Evolutionary conservation across 1,140 invertebrate genomes (phyloP).

Genomic region (Varroa destructor): DNA sequence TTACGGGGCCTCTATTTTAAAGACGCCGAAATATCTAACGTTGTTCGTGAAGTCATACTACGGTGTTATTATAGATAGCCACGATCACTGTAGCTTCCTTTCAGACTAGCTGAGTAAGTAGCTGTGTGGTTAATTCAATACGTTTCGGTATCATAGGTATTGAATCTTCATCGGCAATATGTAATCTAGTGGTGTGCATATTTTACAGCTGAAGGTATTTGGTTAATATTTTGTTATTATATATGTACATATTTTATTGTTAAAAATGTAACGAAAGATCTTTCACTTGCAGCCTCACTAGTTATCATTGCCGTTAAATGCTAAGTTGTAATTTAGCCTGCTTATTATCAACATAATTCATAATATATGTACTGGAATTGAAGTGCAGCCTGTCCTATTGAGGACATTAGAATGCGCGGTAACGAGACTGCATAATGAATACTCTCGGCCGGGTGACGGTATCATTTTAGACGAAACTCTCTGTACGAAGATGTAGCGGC

Average conservation of each 20-base stretch:
- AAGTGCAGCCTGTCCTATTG: too few species aligned
- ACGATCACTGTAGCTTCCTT: constrained; percentile 97
- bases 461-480: constrained; percentile 64
- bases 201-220: too few species aligned
- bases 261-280: too few species aligned
- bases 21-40: constrained; percentile 3
- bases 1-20: background rate
- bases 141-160: background rate
- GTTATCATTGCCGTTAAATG: too few species aligned
- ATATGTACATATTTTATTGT: too few species aligned
- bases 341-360: too few species aligned
- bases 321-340: too few species aligned
- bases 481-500: constrained; percentile 94
- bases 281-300: too few species aligned
- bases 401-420: constrained; percentile 56
- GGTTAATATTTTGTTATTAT: too few species aligned
- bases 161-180: background rate
- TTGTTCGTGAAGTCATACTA: background rate
- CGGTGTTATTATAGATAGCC: constrained; percentile 82
- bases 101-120: constrained; percentile 64
- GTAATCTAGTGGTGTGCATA: background rate
- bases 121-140: background rate
- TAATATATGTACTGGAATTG: too few species aligned
- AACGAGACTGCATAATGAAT: constrained; percentile 93
- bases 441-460: constrained; percentile 96